Percentiles rank a stretch among this genome's conserved stretches.
These are phyloP conservation scores for Synergus itoensis DNA, from an alignment of 2,888 invertebrate genomes.

Conservation along the genomic window DNA sequence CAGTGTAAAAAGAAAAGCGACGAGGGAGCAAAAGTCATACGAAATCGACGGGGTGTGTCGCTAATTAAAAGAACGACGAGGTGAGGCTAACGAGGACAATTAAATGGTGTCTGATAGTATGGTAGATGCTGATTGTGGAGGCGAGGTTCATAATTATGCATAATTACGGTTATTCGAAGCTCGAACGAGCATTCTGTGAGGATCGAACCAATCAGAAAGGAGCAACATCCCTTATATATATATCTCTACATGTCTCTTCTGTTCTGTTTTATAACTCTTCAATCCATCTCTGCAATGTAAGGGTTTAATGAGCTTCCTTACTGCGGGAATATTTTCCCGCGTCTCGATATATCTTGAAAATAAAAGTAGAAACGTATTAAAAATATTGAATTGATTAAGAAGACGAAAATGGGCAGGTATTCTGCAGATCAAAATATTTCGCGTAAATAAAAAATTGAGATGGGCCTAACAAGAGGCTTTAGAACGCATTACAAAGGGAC, in stretches of 20 bases:
- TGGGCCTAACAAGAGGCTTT: background rate
- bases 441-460: background rate
- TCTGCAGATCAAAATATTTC: too few species aligned
- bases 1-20: constrained; percentile 46
- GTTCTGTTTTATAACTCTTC: constrained; percentile 17
- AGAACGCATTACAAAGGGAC: background rate
- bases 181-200: constrained; percentile 22
- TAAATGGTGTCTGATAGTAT: constrained; percentile 57
- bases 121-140: constrained; percentile 51
- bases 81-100: constrained; percentile 61
- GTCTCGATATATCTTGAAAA: background rate
- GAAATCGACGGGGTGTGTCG: constrained; percentile 60
- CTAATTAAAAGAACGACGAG: constrained; percentile 61
- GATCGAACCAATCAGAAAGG: constrained; percentile 44
- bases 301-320: background rate
- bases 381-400: too few species aligned
- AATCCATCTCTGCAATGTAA: background rate
- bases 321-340: background rate
- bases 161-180: constrained; percentile 55
- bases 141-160: constrained; percentile 55
- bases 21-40: constrained; percentile 54
- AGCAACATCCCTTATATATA: constrained; percentile 30
- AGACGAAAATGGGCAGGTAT: too few species aligned
- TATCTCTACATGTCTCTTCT: constrained; percentile 18
- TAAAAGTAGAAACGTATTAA: too few species aligned